A percentile compares a stretch with the other conserved stretches of the same genome.
phyloP scores from a whole-genome alignment of 2,113 vertebrate genomes.

The Passer montanus region DNA sequence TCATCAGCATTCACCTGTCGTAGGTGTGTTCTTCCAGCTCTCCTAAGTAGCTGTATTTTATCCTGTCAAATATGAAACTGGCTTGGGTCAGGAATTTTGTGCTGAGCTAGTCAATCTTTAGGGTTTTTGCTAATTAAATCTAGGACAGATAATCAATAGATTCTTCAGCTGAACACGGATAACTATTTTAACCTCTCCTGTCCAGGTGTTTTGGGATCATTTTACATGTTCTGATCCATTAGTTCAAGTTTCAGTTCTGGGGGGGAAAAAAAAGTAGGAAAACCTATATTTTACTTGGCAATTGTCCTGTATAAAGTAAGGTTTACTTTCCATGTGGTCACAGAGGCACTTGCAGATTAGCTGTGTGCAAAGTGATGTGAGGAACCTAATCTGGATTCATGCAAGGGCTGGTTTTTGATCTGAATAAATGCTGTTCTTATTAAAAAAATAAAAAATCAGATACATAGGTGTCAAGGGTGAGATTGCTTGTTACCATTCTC shows the following conservation, averaged over 20 bases:
- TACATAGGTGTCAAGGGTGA: neutral
- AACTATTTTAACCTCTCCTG: neutral
- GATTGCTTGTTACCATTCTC: neutral
- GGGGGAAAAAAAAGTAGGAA: neutral
- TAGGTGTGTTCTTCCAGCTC: neutral
- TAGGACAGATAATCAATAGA: neutral
- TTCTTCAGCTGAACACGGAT: neutral
- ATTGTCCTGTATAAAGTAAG: neutral
- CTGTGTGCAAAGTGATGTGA: neutral
- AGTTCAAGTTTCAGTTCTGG: neutral
- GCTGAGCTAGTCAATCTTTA: neutral
- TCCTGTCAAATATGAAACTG: slow-evolving; percentile 14
- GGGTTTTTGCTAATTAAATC: slow-evolving; percentile 23
- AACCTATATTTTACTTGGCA: neutral
- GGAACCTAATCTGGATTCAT: neutral
- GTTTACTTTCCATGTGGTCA: neutral
- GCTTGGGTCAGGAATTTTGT: neutral
- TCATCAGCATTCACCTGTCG: neutral
- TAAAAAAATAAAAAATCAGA: neutral
- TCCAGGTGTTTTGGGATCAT: neutral
- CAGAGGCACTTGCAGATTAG: neutral
- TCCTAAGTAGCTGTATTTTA: neutral
- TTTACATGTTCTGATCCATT: neutral
- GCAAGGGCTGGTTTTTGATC: neutral
- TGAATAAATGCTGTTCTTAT: neutral